Conservation (phyloP, 1,140 invertebrate genomes). For the Leptopilina boulardi region DNA sequence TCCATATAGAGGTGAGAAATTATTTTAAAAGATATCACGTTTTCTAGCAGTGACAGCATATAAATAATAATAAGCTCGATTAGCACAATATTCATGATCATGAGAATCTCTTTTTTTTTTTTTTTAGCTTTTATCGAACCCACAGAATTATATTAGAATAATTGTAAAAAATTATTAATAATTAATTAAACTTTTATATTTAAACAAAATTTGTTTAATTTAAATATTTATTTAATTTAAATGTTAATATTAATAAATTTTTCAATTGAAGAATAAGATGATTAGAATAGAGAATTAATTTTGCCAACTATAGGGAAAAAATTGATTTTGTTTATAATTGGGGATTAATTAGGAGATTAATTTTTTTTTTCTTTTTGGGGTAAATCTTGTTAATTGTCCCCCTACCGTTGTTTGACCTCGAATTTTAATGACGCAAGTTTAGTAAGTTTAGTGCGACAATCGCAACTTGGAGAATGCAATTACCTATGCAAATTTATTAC, state of each 20-base stretch:
- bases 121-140: no score
- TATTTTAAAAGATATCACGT: slow-evolving; percentile 3
- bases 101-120: slow-evolving; percentile 9
- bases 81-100: not conserved
- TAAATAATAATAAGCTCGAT: slow-evolving; percentile 7
- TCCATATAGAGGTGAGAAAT: slow-evolving; percentile 13
- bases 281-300: not conserved
- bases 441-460: slow-evolving; percentile 4
- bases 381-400: not conserved
- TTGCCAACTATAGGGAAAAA: not conserved
- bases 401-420: slow-evolving; percentile 8
- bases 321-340: not conserved
- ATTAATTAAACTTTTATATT: no score
- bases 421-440: slow-evolving; percentile 19
- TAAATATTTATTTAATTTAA: no score
- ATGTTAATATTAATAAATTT: no score
- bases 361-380: not conserved
- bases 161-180: no score
- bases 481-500: slow-evolving; percentile 22
- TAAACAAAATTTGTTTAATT: no score
- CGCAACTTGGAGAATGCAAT: slow-evolving; percentile 9
- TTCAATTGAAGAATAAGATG: not conserved
- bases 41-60: not conserved
- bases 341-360: not conserved
- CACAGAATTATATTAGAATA: no score